Percentiles rank a stretch among this genome's conserved stretches.
phyloP scores from a whole-genome alignment of 2,113 vertebrate genomes.

The Porphyrio hochstetteri region DNA sequence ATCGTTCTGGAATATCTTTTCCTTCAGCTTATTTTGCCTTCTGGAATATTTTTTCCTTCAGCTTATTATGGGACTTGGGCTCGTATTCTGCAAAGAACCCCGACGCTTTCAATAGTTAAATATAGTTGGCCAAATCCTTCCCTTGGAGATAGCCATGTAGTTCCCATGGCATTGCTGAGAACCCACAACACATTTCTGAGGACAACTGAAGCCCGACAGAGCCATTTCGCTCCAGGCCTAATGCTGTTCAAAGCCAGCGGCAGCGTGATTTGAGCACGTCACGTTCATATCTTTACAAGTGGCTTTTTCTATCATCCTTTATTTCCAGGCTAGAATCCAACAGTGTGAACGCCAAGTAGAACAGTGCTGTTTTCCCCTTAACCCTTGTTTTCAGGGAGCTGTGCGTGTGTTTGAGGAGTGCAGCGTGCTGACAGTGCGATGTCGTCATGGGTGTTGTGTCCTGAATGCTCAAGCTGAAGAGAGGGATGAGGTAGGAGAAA shows the following conservation, averaged over 20 bases:
- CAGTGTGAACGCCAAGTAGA: background rate
- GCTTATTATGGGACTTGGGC: conserved; percentile 43
- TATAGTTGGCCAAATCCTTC: conserved; percentile 33
- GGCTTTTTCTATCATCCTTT: conserved; percentile 36
- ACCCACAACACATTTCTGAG: background rate
- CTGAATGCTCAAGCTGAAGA: background rate
- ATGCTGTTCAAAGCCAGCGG: conserved; percentile 54
- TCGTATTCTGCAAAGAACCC: conserved; percentile 28
- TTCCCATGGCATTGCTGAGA: conserved; percentile 31
- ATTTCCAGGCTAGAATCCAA: conserved; percentile 47
- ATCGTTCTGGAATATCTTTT: conserved; percentile 51
- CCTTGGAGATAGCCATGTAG: background rate
- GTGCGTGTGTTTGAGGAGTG: background rate
- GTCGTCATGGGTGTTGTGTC: background rate
- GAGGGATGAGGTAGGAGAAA: background rate
- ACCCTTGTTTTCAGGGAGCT: background rate
- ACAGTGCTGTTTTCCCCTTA: conserved; percentile 17
- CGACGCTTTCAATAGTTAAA: conserved; percentile 51
- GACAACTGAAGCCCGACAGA: conserved; percentile 41
- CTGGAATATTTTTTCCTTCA: conserved; percentile 50
- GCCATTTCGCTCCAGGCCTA: conserved; percentile 46
- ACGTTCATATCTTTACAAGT: conserved; percentile 49
- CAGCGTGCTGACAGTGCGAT: background rate
- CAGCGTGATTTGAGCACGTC: conserved; percentile 46
- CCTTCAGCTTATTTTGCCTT: conserved; percentile 50